These are phyloP conservation scores for Papilio polytes DNA, from an alignment of 1,140 invertebrate species.

Conservation along the genomic window DNA sequence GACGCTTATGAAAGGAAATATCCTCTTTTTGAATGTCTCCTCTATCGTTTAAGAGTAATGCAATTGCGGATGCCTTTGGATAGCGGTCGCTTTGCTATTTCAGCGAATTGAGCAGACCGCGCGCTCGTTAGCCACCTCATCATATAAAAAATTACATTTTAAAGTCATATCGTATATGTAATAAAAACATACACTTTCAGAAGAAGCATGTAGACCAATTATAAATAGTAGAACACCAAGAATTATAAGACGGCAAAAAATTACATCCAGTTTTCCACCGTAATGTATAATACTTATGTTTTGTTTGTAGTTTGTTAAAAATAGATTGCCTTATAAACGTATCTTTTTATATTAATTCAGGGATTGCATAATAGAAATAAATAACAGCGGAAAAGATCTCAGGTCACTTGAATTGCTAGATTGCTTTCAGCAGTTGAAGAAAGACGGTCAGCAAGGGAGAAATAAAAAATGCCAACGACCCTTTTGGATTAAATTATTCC, in stretches of 20 bases:
- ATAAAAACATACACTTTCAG: background rate
- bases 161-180: background rate
- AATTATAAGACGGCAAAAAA: background rate
- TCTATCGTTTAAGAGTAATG: too few species aligned
- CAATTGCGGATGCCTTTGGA: too few species aligned
- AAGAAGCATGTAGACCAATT: background rate
- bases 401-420: background rate
- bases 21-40: too few species aligned
- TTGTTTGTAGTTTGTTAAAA: background rate
- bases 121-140: too few species aligned
- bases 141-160: background rate
- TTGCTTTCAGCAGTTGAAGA: background rate
- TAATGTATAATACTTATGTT: conserved; percentile 10
- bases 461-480: background rate
- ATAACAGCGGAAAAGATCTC: background rate
- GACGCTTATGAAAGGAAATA: too few species aligned
- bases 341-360: background rate
- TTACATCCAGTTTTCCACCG: background rate
- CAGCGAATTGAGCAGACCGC: too few species aligned
- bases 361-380: background rate
- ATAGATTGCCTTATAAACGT: background rate
- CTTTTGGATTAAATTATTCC: background rate
- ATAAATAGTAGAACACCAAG: background rate
- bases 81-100: too few species aligned
- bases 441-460: background rate